Evolutionary conservation across 2,888 invertebrate genomes (phyloP).

Genomic region (Sclerodermus sp.): DNA sequence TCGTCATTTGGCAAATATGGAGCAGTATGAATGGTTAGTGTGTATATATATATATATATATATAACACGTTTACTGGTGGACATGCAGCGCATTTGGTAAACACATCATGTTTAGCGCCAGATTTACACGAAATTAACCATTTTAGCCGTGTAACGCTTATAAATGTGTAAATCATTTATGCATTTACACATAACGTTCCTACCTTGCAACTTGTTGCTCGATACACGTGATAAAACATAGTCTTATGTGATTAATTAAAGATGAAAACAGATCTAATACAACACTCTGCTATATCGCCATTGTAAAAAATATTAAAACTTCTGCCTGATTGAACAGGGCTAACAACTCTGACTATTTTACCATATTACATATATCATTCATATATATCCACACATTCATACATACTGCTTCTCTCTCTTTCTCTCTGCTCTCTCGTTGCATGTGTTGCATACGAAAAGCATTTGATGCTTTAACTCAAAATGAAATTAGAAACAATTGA

Average conservation of each 20-base stretch:
- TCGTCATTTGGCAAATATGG: no score
- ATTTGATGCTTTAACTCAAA: no score
- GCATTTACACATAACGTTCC: slow-evolving; percentile 11
- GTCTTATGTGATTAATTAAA: slow-evolving; percentile 20
- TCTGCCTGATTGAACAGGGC: neutral
- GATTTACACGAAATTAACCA: slow-evolving; percentile 4
- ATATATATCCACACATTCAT: neutral
- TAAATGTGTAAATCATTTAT: slow-evolving; percentile 13
- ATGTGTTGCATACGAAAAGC: no score
- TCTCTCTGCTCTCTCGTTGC: neutral
- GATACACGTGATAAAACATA: slow-evolving; percentile 27
- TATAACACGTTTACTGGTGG: slow-evolving; percentile 30
- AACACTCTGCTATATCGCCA: slow-evolving; percentile 21
- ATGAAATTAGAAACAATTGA: neutral
- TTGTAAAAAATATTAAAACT: slow-evolving; percentile 24
- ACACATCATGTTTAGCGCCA: slow-evolving; percentile 21
- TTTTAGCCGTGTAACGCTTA: slow-evolving; percentile 13
- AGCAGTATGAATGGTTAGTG: no score
- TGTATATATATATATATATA: no score
- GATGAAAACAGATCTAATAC: slow-evolving; percentile 27
- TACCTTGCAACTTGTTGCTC: slow-evolving; percentile 17
- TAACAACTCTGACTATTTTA: neutral
- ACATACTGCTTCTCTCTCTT: slow-evolving; percentile 1
- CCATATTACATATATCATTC: neutral
- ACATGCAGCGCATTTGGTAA: slow-evolving; percentile 36